Evolutionary conservation across 2,888 invertebrate species (phyloP).

Genomic region (Cartodere bifasciata): DNA sequence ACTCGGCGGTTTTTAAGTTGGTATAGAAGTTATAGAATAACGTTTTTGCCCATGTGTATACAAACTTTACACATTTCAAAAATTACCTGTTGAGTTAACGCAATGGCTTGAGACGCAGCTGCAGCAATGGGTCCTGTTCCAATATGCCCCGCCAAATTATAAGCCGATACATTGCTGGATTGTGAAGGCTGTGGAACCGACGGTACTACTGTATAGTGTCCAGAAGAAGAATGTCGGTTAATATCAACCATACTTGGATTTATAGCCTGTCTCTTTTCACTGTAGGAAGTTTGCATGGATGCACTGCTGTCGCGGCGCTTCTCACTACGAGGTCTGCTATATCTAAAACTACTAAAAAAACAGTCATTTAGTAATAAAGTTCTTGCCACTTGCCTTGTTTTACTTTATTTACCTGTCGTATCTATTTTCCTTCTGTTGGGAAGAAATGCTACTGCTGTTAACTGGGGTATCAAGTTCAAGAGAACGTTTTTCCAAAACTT

Average conservation of each 20-base stretch:
- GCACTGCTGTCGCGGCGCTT: conserved; percentile 63
- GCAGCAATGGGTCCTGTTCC: conserved; percentile 85
- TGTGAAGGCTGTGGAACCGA: conserved; percentile 9
- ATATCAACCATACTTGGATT: conserved; percentile 24
- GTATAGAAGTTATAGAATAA: too few relatives aligned
- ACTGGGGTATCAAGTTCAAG: conserved; percentile 71
- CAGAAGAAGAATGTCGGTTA: conserved; percentile 20
- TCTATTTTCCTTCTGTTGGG: conserved; percentile 73
- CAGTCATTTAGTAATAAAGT: not conserved
- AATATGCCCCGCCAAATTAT: conserved; percentile 66
- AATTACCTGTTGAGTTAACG: conserved; percentile 76
- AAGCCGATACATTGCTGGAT: conserved; percentile 29
- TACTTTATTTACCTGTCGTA: conserved; percentile 33
- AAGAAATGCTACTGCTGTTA: conserved; percentile 30
- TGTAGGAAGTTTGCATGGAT: conserved; percentile 32
- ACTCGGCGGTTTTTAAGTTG: too few relatives aligned
- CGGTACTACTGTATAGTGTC: conserved; percentile 7
- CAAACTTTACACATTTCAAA: conserved; percentile 1
- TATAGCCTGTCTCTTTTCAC: conserved; percentile 34
- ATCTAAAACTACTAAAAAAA: conserved; percentile 20
- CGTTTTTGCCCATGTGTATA: too few relatives aligned
- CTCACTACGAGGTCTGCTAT: conserved; percentile 45
- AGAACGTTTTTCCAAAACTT: conserved; percentile 85
- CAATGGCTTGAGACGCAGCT: conserved; percentile 92
- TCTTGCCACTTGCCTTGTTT: not conserved